Evolutionary conservation across 2,797 vertebrate species (phyloP).

Genomic region (Choloepus didactylus): DNA sequence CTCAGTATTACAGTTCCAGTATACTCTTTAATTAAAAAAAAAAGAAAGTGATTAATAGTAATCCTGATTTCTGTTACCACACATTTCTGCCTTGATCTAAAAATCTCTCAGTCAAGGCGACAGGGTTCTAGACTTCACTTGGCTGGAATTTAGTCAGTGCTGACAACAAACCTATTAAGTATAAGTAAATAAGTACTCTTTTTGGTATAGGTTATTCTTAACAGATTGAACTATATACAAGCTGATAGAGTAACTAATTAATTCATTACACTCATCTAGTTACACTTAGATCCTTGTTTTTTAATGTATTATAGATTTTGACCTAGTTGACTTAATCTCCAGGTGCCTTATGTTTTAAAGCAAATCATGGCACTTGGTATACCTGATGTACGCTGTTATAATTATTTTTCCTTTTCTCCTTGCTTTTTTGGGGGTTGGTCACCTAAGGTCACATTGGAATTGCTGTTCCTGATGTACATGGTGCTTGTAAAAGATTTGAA

Average conservation of each 20-base stretch:
- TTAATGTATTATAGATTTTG: slow-evolving; percentile 19
- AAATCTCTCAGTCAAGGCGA: not conserved
- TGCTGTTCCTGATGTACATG: slow-evolving; percentile 95
- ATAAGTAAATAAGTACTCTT: not conserved
- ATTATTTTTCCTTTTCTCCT: slow-evolving; percentile 59
- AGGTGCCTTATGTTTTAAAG: slow-evolving; percentile 40
- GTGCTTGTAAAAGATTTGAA: slow-evolving; percentile 96
- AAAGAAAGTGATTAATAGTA: not conserved
- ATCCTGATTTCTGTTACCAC: slow-evolving; percentile 5
- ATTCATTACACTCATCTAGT: not conserved
- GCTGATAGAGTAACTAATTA: slow-evolving; percentile 9
- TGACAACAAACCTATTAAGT: not conserved
- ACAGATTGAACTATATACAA: slow-evolving; percentile 9
- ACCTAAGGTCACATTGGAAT: slow-evolving; percentile 96
- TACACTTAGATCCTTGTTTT: slow-evolving; percentile 44
- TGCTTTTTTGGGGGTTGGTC: slow-evolving; percentile 37
- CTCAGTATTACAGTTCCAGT: not conserved
- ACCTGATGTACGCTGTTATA: not conserved
- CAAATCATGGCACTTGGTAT: not conserved
- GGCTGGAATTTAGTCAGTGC: not conserved
- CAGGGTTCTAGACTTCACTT: not conserved
- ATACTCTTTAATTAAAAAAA: slow-evolving; percentile 25
- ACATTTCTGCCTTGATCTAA: not conserved
- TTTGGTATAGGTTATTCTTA: slow-evolving; percentile 22
- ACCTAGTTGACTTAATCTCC: not conserved